Evolutionary conservation across 1,140 invertebrate species (phyloP), one percentile per base, ranked within the genome.

Genomic region (Zophobas morio): DNA sequence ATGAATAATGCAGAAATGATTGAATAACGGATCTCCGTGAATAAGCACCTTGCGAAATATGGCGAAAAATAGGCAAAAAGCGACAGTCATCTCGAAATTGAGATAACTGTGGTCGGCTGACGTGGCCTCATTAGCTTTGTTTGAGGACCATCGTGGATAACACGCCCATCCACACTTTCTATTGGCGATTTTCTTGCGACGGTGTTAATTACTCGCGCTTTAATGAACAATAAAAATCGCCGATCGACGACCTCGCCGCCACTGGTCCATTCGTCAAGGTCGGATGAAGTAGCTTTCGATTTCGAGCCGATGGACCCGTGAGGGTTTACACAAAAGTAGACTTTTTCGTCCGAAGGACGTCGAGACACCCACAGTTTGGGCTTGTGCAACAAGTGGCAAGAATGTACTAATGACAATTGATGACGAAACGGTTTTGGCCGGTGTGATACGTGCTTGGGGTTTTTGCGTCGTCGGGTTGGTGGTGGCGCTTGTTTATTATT

Each of bases 1-100:
- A 72, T 66, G 60, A 66, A 66, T 66, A 66, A 66, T 66, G 60
- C 60, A 66, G 60, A 42, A 66, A 66, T 66, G n/a, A 42, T 66
- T 42, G 60, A 32, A 66, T 66, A 66, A 66, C 60, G 60, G 60
- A 66, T 34, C 60, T 32, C 42, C 40, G 42, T 66, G 60, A 66
- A 66, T 66, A 66, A 66, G 37, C 39, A 6, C 39, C 37, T 66
- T 66, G 60, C 60, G 39, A 66, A 66, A 66, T 66, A 32, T 66
- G 39, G 39, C 60, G 60, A 66, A 66, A 54, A 37, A 37, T 36
- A 39, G 60, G 32, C 39, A 6, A 66, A 42, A 66, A 36, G 4
- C 60, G 49, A 51, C 20, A 47, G 60, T 57, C 54, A 57, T 57
- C 32, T 34, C 54, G 54, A 40, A 40, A 42, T 66, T 66, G 37